Percentiles rank a stretch among this genome's conserved stretches.
Evolutionary conservation across 2,113 vertebrate species (phyloP).

Genomic region (Stercorarius parasiticus): DNA sequence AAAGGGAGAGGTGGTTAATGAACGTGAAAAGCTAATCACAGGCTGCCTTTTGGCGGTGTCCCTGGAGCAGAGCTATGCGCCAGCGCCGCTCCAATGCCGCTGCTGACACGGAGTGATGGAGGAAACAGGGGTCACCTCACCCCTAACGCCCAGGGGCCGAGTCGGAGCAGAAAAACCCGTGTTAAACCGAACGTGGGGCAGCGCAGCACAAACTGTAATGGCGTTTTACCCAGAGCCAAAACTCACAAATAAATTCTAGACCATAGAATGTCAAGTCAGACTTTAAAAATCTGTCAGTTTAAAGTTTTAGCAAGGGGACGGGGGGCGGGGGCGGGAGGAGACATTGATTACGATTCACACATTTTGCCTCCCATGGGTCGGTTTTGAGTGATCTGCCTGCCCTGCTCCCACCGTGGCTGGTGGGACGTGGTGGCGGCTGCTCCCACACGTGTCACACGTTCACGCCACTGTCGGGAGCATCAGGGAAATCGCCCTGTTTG

Average conservation of each 20-base stretch:
- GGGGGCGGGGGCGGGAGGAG: background rate
- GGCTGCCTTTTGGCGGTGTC: background rate
- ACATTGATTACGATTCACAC: background rate
- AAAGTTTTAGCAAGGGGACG: background rate
- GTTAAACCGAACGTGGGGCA: no score
- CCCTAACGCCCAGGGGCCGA: background rate
- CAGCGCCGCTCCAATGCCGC: rapidly evolving
- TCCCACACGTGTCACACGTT: background rate
- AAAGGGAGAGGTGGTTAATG: background rate
- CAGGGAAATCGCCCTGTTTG: background rate
- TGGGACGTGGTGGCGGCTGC: no score
- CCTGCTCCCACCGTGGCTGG: background rate
- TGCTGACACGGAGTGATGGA: rapidly evolving
- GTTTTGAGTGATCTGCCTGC: background rate
- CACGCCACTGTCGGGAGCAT: background rate
- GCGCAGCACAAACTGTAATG: background rate
- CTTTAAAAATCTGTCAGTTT: background rate
- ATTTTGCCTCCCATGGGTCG: background rate
- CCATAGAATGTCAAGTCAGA: background rate
- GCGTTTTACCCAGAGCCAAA: background rate
- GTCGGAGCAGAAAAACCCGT: background rate
- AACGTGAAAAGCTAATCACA: background rate
- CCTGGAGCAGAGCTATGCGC: background rate
- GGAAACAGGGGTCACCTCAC: background rate
- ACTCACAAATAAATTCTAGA: background rate